Evolutionary conservation across 2,113 vertebrate species (phyloP), one percentile per base, ranked within the genome.

Genomic region (Strix aluco): DNA sequence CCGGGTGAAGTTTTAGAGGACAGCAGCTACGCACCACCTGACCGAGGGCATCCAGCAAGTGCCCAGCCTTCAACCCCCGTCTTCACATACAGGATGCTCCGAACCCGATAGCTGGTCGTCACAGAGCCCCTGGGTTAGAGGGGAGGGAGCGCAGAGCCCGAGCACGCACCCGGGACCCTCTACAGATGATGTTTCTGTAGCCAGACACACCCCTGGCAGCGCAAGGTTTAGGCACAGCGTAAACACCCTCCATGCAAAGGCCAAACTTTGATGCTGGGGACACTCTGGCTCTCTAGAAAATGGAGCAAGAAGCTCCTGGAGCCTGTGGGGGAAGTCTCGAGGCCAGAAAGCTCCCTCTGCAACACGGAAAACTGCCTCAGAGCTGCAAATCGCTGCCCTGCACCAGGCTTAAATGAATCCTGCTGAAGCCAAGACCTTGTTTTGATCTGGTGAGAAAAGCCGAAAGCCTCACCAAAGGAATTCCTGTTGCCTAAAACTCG

Each of bases 11-110:
- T 11, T 49, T 44, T 12, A 30, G 22, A 30, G 10, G 49, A 29
- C 16, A 20, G 54, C 47, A 25, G 74, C 38, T 16, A 5, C 2
- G 7, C 21, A 1, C 8, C 6, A 16, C 29, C 47, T 9, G 32
- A 47, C 8, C 0, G 1, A 62, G 51, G 30, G 32, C 67, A 40
- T 1, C 17, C 3, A 2, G 58, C 1, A 6, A 78, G 40, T 7
- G 14, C 17, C 54, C 27, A 1, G 29, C 32, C 54, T n/a, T 58
- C 23, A 2, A 2, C 62, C 1, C 4, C 11, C 3, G 8, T 26
- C 32, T 42, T 15, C 25, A 3, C 2, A 0, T 0, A 1, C 2
- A 9, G 51, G 63, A 29, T 47, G 73, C 70, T 66, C 59, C 1
- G 11, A 62, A 25, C 5, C 21, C 1, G 17, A 26, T 6, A 21